Base-by-base conservation (phyloP, 2,113 vertebrate species). In the Malurus elegans region DNA sequence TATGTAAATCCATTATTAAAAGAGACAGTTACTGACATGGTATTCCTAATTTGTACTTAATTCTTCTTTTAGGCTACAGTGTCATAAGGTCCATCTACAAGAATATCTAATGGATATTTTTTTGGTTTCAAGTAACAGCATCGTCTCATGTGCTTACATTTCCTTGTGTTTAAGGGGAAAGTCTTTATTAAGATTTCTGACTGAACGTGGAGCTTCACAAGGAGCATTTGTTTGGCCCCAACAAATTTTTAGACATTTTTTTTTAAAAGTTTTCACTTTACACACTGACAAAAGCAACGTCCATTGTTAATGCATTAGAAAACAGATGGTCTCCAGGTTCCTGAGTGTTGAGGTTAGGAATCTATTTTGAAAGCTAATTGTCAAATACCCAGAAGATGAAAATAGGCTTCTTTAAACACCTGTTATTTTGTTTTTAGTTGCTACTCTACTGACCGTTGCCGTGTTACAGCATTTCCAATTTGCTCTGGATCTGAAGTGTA, bases 401-500 rank as follows among this genome's bases (percentile, higher is more conserved):
- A 83, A 92, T 5, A 75, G 38, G 44, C 58, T 61, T 62, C 56
- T 65, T 84, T 75, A 72, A 91, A 28, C 20, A 75, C 4, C 19
- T 40, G 70, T 44, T 24, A 53, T 15, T 47, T 85, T 61, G 70
- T 83, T 94, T 76, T 53, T 26, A 91, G 58, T 29, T 79, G 69
- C 15, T 74, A 62, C 10, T 44, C 31, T 94, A 98, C 98, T 95
- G 76, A 99, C 99, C 99, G 98, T 98, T 99, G 99, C 93, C 98
- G 98, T 12, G 98, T 98, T 91, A 98, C 97, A 93, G 96, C 97
- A 91, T 98, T 98, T 87, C 98, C 98, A 69, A 99, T 99, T 74
- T 99, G 99, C 93, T 99, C 99, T 95, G 99, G 98, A 93, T 99
- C 99, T 85, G 99, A 99, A 70, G 98, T 98, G 95, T 98, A 99